Evolutionary conservation across 1,140 invertebrate genomes (phyloP).

Genomic region (Zaprionus capensis): DNA sequence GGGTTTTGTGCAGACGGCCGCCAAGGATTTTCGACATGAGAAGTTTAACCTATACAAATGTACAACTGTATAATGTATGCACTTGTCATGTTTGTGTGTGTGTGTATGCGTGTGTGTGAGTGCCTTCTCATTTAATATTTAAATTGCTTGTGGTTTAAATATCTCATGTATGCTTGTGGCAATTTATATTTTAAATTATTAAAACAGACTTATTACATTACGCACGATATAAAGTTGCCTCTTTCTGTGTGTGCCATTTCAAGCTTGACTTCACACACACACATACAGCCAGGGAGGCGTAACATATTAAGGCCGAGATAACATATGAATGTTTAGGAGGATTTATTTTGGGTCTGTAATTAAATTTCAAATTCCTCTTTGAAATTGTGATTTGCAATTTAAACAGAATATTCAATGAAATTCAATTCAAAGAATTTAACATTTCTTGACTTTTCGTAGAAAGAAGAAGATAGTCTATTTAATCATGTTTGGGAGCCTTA

Average conservation of each 20-base stretch:
- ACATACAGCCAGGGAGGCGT: conserved; percentile 5
- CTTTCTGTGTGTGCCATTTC: conserved; percentile 42
- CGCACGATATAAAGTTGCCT: conserved; percentile 36
- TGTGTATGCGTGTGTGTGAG: conserved; percentile 18
- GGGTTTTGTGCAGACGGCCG: conserved; percentile 36
- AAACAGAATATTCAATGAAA: conserved; percentile 71
- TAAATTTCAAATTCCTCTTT: conserved; percentile 60
- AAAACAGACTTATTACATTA: conserved; percentile 77
- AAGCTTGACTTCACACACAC: conserved; percentile 60
- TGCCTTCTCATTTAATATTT: conserved; percentile 77
- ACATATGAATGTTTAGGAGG: conserved; percentile 24
- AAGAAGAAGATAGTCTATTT: not conserved
- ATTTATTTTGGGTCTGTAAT: conserved; percentile 58
- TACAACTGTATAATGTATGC: conserved; percentile 13
- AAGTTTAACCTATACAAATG: conserved; percentile 23
- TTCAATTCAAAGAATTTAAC: conserved; percentile 59
- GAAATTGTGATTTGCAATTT: conserved; percentile 60
- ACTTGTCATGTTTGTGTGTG: conserved; percentile 11
- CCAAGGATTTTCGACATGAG: conserved; percentile 37
- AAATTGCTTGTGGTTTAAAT: conserved; percentile 83
- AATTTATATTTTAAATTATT: conserved; percentile 83
- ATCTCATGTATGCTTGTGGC: conserved; percentile 77
- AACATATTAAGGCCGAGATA: conserved; percentile 9
- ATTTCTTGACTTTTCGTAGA: conserved; percentile 3
- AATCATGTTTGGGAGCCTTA: too few species aligned